Evolutionary conservation across 2,113 vertebrate genomes (phyloP).

Genomic region (Ancistrus triradiatus): DNA sequence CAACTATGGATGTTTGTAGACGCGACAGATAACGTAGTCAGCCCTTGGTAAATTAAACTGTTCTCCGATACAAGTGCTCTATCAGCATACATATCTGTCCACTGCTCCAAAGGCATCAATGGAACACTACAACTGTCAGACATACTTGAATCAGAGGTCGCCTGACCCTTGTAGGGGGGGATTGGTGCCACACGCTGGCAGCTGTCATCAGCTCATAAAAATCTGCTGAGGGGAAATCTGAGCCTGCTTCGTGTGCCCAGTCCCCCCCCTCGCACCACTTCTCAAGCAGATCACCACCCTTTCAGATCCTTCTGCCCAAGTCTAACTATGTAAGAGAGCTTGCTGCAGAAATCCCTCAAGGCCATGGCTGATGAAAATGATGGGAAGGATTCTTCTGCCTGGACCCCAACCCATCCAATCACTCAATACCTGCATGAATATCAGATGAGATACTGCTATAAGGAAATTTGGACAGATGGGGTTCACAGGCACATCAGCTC

Average conservation of each 20-base stretch:
- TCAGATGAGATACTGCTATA: not conserved
- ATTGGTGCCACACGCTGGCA: slow-evolving; percentile 55
- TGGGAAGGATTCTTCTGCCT: slow-evolving; percentile 46
- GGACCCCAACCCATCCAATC: slow-evolving; percentile 42
- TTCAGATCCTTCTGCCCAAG: not conserved
- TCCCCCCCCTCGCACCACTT: slow-evolving; percentile 18
- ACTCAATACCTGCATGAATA: slow-evolving; percentile 44
- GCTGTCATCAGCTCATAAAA: slow-evolving; percentile 57
- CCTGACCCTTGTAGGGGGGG: slow-evolving; percentile 44
- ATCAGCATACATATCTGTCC: slow-evolving; percentile 20
- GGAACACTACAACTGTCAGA: slow-evolving; percentile 12
- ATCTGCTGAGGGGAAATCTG: slow-evolving; percentile 56
- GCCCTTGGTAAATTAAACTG: not conserved
- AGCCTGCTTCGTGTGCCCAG: slow-evolving; percentile 25
- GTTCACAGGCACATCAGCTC: too few relatives aligned
- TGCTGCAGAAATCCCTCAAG: slow-evolving; percentile 5
- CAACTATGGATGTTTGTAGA: too few relatives aligned
- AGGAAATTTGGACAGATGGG: slow-evolving; percentile 8
- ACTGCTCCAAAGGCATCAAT: slow-evolving; percentile 24
- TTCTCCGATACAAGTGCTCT: slow-evolving; percentile 10
- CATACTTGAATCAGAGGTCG: slow-evolving; percentile 49
- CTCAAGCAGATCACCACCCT: slow-evolving; percentile 21
- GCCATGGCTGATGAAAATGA: slow-evolving; percentile 49
- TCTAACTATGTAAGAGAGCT: not conserved
- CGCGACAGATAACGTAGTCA: too few relatives aligned